A percentile compares a stretch with the other conserved stretches of the same genome.
Conservation (phyloP, 2,113 vertebrate genomes). For the Gopherus flavomarginatus region DNA sequence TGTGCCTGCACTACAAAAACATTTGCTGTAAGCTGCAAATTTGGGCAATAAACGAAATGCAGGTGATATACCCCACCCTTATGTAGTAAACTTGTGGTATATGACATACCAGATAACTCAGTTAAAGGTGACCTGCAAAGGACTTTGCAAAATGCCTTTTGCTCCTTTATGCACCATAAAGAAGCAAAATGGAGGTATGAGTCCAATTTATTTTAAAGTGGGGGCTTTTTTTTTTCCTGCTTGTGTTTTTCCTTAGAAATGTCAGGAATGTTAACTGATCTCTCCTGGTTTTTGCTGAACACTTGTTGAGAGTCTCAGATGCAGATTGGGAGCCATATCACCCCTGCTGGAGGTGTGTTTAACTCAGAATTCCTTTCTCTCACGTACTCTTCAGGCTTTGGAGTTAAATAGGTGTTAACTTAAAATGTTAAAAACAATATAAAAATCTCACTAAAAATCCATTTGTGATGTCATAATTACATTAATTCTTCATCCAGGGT, state of each 20-base stretch:
- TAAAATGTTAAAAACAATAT: background rate
- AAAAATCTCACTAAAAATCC: background rate
- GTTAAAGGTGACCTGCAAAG: slow-evolving; percentile 58
- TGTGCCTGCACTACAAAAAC: slow-evolving; percentile 91
- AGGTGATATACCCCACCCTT: slow-evolving; percentile 43
- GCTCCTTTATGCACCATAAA: background rate
- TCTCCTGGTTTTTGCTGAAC: background rate
- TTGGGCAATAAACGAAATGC: slow-evolving; percentile 78
- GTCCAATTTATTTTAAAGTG: background rate
- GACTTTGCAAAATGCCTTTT: background rate
- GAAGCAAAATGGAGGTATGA: background rate
- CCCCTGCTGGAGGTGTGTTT: background rate
- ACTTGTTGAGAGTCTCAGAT: background rate
- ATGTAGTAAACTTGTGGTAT: slow-evolving; percentile 11
- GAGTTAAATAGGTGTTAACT: slow-evolving; percentile 15
- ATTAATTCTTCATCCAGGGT: background rate
- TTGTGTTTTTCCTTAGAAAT: background rate
- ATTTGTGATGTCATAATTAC: background rate
- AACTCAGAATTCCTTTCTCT: background rate
- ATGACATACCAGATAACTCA: background rate
- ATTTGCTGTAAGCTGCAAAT: slow-evolving; percentile 83
- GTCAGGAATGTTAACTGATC: background rate
- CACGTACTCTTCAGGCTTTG: background rate
- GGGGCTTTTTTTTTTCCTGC: background rate
- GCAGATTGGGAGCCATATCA: background rate